phyloP scores from a whole-genome alignment of 2,113 vertebrate species.

The Coturnix japonica region DNA sequence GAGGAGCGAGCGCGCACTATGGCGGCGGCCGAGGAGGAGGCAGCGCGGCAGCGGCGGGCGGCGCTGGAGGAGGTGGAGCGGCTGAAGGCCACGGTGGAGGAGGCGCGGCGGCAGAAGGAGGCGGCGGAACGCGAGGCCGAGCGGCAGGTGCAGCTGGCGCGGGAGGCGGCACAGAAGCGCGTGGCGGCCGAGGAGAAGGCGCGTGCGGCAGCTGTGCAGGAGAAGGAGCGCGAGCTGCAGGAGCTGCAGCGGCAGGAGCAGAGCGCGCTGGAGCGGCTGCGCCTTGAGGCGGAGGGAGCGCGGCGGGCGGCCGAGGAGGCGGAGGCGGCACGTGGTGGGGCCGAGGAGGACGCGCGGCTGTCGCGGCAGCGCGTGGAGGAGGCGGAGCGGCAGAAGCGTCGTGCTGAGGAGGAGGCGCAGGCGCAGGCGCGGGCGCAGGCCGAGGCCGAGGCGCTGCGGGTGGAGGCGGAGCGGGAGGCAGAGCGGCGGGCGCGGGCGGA shows the following conservation, averaged over 20 bases:
- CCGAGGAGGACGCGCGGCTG: conserved; percentile 86
- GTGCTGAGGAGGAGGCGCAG: conserved; percentile 86
- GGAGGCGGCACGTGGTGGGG: conserved; percentile 84
- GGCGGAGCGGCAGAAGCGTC: conserved; percentile 85
- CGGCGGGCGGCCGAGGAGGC: conserved; percentile 87
- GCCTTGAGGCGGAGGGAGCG: conserved; percentile 86
- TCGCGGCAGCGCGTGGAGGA: conserved; percentile 91
- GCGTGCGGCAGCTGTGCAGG: conserved; percentile 86
- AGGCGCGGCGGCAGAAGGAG: conserved; percentile 90
- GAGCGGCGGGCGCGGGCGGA: conserved; percentile 87
- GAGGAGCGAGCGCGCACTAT: conserved; percentile 93
- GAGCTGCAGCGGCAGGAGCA: conserved; percentile 81
- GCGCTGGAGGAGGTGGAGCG: conserved; percentile 92
- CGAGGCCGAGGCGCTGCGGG: conserved; percentile 87
- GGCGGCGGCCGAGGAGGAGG: conserved; percentile 89
- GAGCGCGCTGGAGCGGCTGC: conserved; percentile 80
- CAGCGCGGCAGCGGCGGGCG: conserved; percentile 84
- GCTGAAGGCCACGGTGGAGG: conserved; percentile 89
- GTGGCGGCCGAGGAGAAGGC: conserved; percentile 88
- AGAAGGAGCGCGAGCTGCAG: conserved; percentile 88
- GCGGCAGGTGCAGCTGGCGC: conserved; percentile 86
- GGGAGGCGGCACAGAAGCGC: conserved; percentile 89
- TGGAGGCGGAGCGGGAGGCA: conserved; percentile 95
- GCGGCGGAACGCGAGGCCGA: conserved; percentile 89
- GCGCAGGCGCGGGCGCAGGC: conserved; percentile 85